Percentiles rank a stretch among this genome's conserved stretches.
These are phyloP conservation scores for Phyllotreta cruciferae DNA, from an alignment of 2,888 invertebrate genomes.

Conservation along the genomic window DNA sequence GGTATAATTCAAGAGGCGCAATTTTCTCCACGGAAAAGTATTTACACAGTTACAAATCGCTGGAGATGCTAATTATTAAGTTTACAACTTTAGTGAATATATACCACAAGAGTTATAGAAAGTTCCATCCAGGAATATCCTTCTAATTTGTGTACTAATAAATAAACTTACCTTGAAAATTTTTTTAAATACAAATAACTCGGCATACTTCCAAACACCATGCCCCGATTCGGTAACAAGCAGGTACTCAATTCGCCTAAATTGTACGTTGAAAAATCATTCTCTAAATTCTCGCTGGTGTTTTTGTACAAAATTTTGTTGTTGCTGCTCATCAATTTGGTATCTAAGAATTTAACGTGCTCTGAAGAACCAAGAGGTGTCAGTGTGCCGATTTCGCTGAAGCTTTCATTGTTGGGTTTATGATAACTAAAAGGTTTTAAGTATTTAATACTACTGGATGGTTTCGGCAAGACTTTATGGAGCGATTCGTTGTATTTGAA, in stretches of 20 bases:
- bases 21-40: too few relatives aligned
- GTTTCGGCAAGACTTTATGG: background rate
- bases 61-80: too few relatives aligned
- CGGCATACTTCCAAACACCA: slow-evolving; percentile 29
- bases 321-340: slow-evolving; percentile 16
- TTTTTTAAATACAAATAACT: slow-evolving; percentile 25
- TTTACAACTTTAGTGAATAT: too few relatives aligned
- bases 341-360: slow-evolving; percentile 25
- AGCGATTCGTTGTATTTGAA: background rate
- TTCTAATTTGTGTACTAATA: too few relatives aligned
- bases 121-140: too few relatives aligned
- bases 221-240: slow-evolving; percentile 26
- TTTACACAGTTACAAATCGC: too few relatives aligned
- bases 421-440: background rate
- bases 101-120: too few relatives aligned
- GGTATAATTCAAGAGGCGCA: background rate
- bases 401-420: background rate
- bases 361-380: slow-evolving; percentile 21
- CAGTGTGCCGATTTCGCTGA: background rate
- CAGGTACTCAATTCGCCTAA: background rate
- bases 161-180: slow-evolving; percentile 5
- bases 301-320: slow-evolving; percentile 35
- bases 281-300: slow-evolving; percentile 31
- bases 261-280: slow-evolving; percentile 31
- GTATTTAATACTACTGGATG: slow-evolving; percentile 2